Evolutionary conservation across 2,797 vertebrate genomes (phyloP).

Genomic region (Prionace glauca): DNA sequence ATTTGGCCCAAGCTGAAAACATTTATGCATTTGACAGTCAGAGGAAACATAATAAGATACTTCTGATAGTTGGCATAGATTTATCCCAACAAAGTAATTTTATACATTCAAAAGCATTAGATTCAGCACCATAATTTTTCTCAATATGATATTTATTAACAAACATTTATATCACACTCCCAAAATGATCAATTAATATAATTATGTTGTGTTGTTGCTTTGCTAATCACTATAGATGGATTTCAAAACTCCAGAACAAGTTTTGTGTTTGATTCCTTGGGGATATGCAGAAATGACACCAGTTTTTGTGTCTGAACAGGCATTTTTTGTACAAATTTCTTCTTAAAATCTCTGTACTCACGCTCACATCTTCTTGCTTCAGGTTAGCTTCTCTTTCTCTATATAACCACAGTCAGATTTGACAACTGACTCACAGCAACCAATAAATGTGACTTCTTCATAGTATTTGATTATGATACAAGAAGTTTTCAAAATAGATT

Average conservation of each 20-base stretch:
- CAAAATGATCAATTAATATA: too few species aligned
- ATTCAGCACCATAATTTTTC: background rate
- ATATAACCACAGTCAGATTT: too few species aligned
- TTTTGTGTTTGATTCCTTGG: background rate
- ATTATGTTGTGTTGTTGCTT: background rate
- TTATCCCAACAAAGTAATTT: background rate
- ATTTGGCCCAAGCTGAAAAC: background rate
- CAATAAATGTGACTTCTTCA: background rate
- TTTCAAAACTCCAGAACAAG: background rate
- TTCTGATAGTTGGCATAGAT: background rate
- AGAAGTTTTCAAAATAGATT: background rate
- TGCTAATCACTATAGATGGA: background rate
- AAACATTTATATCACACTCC: background rate
- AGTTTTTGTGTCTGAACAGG: too few species aligned
- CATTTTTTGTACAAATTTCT: too few species aligned
- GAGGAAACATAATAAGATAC: background rate
- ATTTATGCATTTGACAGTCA: background rate
- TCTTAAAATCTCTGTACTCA: too few species aligned
- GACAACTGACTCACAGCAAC: background rate
- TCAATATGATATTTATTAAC: background rate
- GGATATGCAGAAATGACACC: too few species aligned
- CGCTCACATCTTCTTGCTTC: too few species aligned
- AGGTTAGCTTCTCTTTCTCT: too few species aligned
- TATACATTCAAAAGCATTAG: background rate
- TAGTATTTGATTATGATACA: background rate